Evolutionary conservation across 2,797 vertebrate genomes (phyloP).

Genomic region (Spinus olivaceus): DNA sequence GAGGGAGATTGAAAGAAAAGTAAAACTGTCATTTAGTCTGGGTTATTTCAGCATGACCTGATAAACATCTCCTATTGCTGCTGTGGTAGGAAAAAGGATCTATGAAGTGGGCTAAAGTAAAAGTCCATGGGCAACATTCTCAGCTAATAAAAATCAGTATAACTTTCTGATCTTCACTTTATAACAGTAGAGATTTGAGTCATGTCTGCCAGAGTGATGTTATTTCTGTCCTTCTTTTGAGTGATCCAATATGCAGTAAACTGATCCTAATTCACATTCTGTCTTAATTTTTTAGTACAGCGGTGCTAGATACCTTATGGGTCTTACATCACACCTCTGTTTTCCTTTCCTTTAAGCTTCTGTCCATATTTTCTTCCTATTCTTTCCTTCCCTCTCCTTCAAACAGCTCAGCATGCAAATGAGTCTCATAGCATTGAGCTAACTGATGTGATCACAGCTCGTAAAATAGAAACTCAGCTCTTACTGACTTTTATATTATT

Average conservation of each 20-base stretch:
- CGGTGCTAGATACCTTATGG: not conserved
- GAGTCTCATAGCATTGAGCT: not conserved
- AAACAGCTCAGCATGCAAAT: not conserved
- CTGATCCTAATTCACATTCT: not conserved
- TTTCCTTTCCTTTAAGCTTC: not conserved
- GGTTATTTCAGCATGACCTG: conserved; percentile 26
- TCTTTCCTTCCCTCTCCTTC: not conserved
- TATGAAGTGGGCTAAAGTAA: not conserved
- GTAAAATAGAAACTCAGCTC: not conserved
- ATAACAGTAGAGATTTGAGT: not conserved
- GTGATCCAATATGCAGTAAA: not conserved
- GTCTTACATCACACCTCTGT: not conserved
- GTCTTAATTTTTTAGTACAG: not conserved
- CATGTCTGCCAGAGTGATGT: not conserved
- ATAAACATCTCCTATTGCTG: not conserved
- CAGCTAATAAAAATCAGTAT: not conserved
- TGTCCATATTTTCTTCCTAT: not conserved
- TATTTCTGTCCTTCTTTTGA: not conserved
- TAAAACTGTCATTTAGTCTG: conserved; percentile 23
- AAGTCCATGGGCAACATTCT: not conserved
- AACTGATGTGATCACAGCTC: not conserved
- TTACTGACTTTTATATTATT: not conserved
- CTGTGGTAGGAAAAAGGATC: not conserved
- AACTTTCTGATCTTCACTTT: not conserved
- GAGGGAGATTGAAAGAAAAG: conserved; percentile 9